These are phyloP conservation scores for Hyla sarda DNA, from an alignment of 2,113 vertebrate species.

Conservation along the genomic window DNA sequence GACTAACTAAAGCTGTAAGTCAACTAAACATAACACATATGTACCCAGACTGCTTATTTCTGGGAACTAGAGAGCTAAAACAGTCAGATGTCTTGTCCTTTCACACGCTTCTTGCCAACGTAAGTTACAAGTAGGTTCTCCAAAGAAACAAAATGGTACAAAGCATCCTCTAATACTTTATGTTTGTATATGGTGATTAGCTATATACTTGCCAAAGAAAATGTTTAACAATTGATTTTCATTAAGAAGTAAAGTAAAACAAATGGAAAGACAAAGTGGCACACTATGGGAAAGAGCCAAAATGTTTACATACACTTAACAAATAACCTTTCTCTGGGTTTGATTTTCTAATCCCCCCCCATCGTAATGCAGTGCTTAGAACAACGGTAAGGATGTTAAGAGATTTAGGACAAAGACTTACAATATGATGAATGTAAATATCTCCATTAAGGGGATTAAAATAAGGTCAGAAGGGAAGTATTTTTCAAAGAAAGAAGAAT, in stretches of 20 bases:
- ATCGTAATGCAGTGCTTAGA: not conserved
- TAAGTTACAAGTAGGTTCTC: not conserved
- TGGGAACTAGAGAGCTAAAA: not conserved
- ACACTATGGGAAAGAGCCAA: not conserved
- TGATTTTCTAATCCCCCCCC: not conserved
- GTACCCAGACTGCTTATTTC: no score
- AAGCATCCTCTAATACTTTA: not conserved
- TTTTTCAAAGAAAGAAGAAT: slow-evolving; percentile 10
- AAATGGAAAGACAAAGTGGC: slow-evolving; percentile 1
- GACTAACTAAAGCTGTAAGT: not conserved
- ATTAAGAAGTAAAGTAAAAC: not conserved
- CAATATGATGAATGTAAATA: slow-evolving; percentile 13
- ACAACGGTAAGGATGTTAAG: slow-evolving; percentile 6
- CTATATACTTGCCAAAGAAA: not conserved
- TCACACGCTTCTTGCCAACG: not conserved
- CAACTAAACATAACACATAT: not conserved
- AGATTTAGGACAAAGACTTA: not conserved
- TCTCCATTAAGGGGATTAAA: slow-evolving; percentile 30
- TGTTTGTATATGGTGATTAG: not conserved
- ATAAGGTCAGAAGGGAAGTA: slow-evolving; percentile 10
- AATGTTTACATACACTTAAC: slow-evolving; percentile 13
- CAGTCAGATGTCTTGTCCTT: not conserved
- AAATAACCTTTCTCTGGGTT: not conserved
- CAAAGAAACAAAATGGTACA: not conserved
- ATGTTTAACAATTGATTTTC: not conserved